Percentiles rank a stretch among this genome's conserved stretches.
phyloP scores from a whole-genome alignment of 2,113 vertebrate species.

The Condylura cristata region DNA sequence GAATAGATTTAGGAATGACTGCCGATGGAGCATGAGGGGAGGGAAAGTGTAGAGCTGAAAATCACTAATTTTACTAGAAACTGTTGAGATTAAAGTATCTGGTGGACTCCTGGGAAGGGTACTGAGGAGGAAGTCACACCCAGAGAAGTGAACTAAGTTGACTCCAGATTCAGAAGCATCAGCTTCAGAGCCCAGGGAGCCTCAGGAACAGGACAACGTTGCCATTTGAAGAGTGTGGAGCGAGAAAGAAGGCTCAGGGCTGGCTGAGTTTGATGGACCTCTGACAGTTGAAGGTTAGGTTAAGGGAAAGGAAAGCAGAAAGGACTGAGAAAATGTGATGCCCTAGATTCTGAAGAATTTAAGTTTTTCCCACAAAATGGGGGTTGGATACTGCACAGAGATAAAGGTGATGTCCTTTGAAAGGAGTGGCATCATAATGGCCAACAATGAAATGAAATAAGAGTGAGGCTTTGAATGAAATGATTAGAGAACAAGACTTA shows the following conservation, averaged over 20 bases:
- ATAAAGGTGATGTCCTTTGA: background rate
- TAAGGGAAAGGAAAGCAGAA: background rate
- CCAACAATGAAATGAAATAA: background rate
- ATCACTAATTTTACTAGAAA: background rate
- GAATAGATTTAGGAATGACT: background rate
- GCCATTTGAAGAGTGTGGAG: background rate
- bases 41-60: too few relatives aligned
- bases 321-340: background rate
- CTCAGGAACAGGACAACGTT: background rate
- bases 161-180: too few relatives aligned
- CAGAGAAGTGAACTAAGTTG: background rate
- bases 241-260: background rate
- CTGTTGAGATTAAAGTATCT: accelerated
- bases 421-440: too few relatives aligned
- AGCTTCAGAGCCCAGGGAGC: accelerated
- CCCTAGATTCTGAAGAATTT: background rate
- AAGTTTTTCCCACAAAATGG: background rate
- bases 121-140: background rate
- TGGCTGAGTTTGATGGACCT: too few relatives aligned
- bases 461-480: background rate
- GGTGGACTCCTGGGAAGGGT: background rate
- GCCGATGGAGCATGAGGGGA: background rate
- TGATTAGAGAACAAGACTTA: background rate
- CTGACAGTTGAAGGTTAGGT: too few relatives aligned
- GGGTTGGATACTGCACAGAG: background rate